phyloP scores from a whole-genome alignment of 2,797 vertebrate species.

The Uromys caudimaculatus region DNA sequence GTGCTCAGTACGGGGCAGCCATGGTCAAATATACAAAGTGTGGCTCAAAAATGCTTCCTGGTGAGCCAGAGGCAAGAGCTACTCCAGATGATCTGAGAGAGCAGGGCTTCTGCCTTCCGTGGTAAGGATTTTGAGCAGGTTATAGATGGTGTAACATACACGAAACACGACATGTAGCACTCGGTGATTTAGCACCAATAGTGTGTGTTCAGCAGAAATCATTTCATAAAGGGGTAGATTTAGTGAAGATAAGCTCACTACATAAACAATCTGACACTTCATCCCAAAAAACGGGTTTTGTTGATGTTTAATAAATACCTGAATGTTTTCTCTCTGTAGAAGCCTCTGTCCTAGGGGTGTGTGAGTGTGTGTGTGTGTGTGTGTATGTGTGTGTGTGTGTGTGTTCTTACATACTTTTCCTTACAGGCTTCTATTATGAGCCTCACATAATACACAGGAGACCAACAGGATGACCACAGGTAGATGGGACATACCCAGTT shows the following conservation, averaged over 20 bases:
- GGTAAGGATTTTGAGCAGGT: not conserved
- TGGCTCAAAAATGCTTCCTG: not conserved
- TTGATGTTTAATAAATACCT: not conserved
- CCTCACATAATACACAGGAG: constrained; percentile 13
- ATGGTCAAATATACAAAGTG: not conserved
- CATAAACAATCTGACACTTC: not conserved
- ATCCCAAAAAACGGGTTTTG: not conserved
- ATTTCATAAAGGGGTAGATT: not conserved
- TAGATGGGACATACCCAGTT: not conserved
- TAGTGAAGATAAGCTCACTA: not conserved
- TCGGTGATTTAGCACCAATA: not conserved
- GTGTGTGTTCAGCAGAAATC: not conserved
- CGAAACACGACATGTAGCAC: not conserved
- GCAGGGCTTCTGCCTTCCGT: not conserved
- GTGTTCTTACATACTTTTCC: not conserved
- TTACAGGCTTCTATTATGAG: not conserved
- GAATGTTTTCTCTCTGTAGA: not conserved
- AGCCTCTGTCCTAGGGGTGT: not conserved
- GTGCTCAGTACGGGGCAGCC: not conserved
- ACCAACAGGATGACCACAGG: not conserved
- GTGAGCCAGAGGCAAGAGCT: not conserved
- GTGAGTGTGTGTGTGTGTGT: not conserved
- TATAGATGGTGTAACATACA: not conserved
- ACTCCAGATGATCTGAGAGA: not conserved
- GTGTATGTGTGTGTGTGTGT: not conserved